Percentiles rank a stretch among this genome's conserved stretches.
These are phyloP conservation scores for Andinoacara biseriatus DNA, from an alignment of 2,113 vertebrate genomes.

Conservation along the genomic window DNA sequence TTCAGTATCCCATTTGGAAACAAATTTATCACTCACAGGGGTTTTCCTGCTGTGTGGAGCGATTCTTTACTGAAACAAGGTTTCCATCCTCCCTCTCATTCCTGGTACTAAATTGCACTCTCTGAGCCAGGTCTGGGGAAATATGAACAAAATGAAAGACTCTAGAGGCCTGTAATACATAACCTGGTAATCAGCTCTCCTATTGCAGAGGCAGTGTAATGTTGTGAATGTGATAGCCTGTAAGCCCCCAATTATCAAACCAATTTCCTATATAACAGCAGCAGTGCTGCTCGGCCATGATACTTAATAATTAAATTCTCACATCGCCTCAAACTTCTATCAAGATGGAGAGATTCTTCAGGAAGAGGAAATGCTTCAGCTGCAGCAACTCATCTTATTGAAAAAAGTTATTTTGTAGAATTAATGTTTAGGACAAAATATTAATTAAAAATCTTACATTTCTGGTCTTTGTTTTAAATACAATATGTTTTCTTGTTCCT, in stretches of 20 bases:
- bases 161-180: constrained; percentile 37
- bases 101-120: constrained; percentile 25
- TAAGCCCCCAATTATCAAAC: constrained; percentile 53
- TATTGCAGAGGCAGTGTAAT: constrained; percentile 16
- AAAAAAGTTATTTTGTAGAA: background rate
- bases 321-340: constrained; percentile 8
- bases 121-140: constrained; percentile 13
- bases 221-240: constrained; percentile 51
- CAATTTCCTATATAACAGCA: constrained; percentile 43
- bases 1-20: background rate
- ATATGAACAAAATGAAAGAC: constrained; percentile 17
- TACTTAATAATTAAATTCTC: constrained; percentile 43
- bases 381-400: background rate
- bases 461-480: background rate
- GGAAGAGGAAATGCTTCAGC: background rate
- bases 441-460: background rate
- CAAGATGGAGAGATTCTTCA: background rate
- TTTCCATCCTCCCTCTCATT: constrained; percentile 5
- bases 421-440: background rate
- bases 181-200: constrained; percentile 48
- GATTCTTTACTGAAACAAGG: constrained; percentile 18
- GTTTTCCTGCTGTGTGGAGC: constrained; percentile 24
- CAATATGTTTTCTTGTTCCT: background rate
- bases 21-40: constrained; percentile 14
- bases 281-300: constrained; percentile 32